These are phyloP conservation scores for Lamellibrachia columna DNA, from an alignment of 2,888 invertebrate species.

Conservation along the genomic window DNA sequence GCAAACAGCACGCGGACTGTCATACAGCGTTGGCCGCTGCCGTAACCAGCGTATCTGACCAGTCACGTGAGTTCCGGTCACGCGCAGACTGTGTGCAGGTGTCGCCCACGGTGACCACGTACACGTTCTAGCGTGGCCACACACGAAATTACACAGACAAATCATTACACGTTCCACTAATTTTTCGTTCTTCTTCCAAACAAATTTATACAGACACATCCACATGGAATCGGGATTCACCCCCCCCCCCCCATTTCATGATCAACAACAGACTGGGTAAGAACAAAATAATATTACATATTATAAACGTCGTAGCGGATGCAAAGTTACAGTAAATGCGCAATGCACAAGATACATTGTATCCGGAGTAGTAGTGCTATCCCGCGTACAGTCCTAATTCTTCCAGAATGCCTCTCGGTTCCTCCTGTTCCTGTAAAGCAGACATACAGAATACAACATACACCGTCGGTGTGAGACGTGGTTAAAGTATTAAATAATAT, in stretches of 20 bases:
- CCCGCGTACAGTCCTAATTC: conserved; percentile 23
- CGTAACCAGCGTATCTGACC: background rate
- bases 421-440: conserved; percentile 22
- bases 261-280: background rate
- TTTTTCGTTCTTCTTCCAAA: background rate
- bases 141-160: background rate
- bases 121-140: background rate
- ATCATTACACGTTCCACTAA: background rate
- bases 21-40: background rate
- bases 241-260: background rate
- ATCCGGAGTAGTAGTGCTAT: background rate
- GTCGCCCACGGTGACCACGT: background rate
- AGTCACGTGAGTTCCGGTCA: too few relatives aligned
- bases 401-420: conserved; percentile 23
- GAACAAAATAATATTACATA: background rate
- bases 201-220: background rate
- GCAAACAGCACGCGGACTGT: background rate
- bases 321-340: background rate
- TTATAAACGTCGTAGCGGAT: background rate
- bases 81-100: too few relatives aligned
- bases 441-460: background rate
- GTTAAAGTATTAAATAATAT: too few relatives aligned
- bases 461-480: too few relatives aligned
- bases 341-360: background rate
- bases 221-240: background rate